Conservation (phyloP, 2,113 vertebrate species). For the Mungos mungo region DNA sequence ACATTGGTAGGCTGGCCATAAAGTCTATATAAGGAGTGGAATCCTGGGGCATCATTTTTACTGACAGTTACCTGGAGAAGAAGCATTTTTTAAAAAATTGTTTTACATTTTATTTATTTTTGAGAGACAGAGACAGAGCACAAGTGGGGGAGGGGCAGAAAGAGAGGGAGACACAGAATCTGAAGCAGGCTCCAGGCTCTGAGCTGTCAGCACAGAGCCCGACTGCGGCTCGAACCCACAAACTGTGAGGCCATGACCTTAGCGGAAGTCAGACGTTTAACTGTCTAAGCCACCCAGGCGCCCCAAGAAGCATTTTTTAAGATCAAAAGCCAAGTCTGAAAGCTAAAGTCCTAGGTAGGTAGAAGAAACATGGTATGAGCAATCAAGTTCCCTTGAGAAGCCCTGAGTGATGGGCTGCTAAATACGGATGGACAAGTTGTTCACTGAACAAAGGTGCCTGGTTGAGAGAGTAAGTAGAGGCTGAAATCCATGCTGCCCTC, state of each 20-base stretch:
- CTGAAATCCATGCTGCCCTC: not conserved
- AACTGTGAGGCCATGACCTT: too few relatives aligned
- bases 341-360: not conserved
- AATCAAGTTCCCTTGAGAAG: conserved; percentile 34
- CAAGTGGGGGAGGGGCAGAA: too few relatives aligned
- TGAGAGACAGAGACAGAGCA: too few relatives aligned
- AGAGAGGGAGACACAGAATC: too few relatives aligned
- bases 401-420: not conserved
- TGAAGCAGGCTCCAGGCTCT: too few relatives aligned
- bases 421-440: not conserved
- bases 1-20: not conserved
- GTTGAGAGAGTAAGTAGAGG: not conserved
- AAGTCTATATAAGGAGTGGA: not conserved
- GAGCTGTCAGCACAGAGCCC: too few relatives aligned
- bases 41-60: not conserved
- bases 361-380: not conserved
- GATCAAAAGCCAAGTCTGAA: conserved; percentile 20
- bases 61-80: not conserved
- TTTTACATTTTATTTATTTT: too few relatives aligned
- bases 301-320: not conserved
- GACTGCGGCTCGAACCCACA: too few relatives aligned
- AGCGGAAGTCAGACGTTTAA: too few relatives aligned
- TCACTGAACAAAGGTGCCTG: not conserved
- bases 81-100: not conserved
- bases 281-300: too few relatives aligned